Percentiles rank a stretch among this genome's conserved stretches.
Evolutionary conservation across 2,888 invertebrate genomes (phyloP).

Genomic region (Bhutanitis thaidina): DNA sequence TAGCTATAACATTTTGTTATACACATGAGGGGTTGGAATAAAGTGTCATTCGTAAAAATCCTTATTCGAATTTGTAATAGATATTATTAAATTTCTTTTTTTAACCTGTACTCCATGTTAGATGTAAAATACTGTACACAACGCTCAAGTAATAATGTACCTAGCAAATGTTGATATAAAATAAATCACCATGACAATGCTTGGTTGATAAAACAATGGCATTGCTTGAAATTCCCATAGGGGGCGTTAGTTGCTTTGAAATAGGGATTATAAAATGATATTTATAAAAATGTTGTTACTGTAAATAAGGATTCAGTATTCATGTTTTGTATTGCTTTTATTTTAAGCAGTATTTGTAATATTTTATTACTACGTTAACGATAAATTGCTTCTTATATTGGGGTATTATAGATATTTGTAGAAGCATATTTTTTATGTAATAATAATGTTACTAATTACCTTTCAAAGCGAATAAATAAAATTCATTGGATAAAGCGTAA

Average conservation of each 20-base stretch:
- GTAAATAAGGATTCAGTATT: not conserved
- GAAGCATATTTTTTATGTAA: too few species aligned
- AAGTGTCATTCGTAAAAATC: not conserved
- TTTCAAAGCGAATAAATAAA: too few species aligned
- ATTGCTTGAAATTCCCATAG: constrained; percentile 44
- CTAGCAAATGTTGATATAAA: constrained; percentile 34
- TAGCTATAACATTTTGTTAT: not conserved
- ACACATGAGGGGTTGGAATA: not conserved
- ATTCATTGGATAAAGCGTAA: too few species aligned
- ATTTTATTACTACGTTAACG: too few species aligned
- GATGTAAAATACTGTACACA: not conserved
- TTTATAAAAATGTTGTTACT: not conserved
- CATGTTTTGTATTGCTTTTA: not conserved
- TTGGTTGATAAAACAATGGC: constrained; percentile 53
- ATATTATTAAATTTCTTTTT: not conserved
- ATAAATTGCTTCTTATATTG: too few species aligned
- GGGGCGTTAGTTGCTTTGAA: constrained; percentile 51
- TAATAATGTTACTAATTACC: too few species aligned
- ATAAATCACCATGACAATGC: constrained; percentile 72
- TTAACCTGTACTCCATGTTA: not conserved
- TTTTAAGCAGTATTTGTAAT: too few species aligned
- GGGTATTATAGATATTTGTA: too few species aligned
- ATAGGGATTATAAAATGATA: constrained; percentile 6
- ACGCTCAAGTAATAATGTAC: constrained; percentile 3
- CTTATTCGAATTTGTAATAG: not conserved